These are phyloP conservation scores for Sinocyclocheilus anophthalmus DNA, from an alignment of 2,113 vertebrate genomes.

Conservation along the genomic window DNA sequence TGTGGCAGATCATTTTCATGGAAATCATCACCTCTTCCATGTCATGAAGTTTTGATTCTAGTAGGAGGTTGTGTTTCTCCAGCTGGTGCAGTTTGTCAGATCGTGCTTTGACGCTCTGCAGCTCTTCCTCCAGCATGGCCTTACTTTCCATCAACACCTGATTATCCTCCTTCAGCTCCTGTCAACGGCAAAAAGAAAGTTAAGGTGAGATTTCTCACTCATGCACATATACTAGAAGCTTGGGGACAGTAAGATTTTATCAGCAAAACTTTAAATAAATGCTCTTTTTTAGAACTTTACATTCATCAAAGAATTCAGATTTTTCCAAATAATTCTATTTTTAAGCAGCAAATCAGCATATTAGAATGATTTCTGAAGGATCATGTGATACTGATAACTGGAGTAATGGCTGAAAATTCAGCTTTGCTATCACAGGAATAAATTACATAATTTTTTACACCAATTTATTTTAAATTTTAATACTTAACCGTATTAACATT, in stretches of 20 bases:
- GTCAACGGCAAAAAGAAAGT: conserved; percentile 36
- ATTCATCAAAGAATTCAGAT: not conserved
- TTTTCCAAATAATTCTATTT: not conserved
- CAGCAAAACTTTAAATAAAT: not conserved
- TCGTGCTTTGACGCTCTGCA: conserved; percentile 86
- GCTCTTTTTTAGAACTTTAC: not conserved
- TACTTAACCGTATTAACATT: not conserved
- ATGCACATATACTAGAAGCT: not conserved
- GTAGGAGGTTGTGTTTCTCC: conserved; percentile 94
- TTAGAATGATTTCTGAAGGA: not conserved
- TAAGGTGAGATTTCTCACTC: not conserved
- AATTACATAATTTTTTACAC: not conserved
- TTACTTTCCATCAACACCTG: conserved; percentile 96
- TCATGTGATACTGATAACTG: not conserved
- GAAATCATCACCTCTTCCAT: conserved; percentile 86
- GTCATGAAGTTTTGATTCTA: conserved; percentile 94
- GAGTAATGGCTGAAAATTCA: not conserved
- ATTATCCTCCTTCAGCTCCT: conserved; percentile 99
- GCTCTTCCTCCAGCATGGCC: conserved; percentile 93
- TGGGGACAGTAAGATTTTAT: not conserved
- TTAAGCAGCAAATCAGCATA: not conserved
- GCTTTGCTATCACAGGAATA: not conserved
- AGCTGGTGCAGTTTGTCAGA: conserved; percentile 95
- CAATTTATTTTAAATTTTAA: not conserved
- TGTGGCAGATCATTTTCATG: not conserved